phyloP scores from a whole-genome alignment of 2,113 vertebrate genomes.

The Peromyscus maniculatus region DNA sequence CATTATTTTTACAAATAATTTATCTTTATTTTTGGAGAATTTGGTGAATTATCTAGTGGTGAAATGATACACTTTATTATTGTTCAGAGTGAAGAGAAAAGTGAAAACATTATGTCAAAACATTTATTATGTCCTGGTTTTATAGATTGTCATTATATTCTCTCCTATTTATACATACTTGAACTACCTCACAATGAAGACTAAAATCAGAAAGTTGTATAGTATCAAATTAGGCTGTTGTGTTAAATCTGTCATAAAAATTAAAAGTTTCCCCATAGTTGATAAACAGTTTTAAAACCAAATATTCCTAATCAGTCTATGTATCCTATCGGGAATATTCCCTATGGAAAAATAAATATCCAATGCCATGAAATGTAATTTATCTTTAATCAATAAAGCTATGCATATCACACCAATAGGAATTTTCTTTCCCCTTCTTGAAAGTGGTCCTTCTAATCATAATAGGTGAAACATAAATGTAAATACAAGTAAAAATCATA shows the following conservation, averaged over 20 bases:
- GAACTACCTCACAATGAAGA: not conserved
- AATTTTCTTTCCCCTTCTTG: not conserved
- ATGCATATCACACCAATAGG: not conserved
- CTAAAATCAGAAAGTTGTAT: not conserved
- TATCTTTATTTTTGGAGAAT: not conserved
- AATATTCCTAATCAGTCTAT: not conserved
- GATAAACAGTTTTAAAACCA: not conserved
- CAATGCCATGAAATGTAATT: not conserved
- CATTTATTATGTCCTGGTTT: not conserved
- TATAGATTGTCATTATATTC: not conserved
- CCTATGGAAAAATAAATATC: slow-evolving; percentile 13
- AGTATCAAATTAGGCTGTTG: not conserved
- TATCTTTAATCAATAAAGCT: not conserved
- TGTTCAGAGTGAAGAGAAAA: not conserved
- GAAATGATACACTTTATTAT: not conserved
- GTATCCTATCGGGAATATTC: not conserved
- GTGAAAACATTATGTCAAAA: not conserved
- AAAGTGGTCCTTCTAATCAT: not conserved
- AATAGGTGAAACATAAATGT: not conserved
- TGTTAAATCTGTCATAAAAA: not conserved
- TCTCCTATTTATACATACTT: not conserved
- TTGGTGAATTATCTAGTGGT: not conserved
- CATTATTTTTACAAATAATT: not conserved
- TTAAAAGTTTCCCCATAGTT: not conserved
- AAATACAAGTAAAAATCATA: not conserved